Percentiles rank a stretch among this genome's conserved stretches.
phyloP scores from a whole-genome alignment of 2,113 vertebrate genomes.

The Menura novaehollandiae region DNA sequence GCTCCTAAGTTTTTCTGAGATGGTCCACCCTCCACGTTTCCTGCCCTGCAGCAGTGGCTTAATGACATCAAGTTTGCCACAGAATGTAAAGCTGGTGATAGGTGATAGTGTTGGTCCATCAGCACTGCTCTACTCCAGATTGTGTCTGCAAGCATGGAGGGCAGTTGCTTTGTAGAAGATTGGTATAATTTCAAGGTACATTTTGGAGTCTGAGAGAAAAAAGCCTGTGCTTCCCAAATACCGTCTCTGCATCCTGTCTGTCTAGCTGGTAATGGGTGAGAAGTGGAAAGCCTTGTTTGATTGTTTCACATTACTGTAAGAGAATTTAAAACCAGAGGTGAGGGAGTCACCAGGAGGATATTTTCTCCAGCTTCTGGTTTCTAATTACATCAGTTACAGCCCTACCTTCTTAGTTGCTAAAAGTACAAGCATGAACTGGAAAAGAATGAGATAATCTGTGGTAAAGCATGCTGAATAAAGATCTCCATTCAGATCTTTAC shows the following conservation, averaged over 20 bases:
- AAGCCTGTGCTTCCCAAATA: neutral
- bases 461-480: conserved; percentile 84
- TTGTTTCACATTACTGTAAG: conserved; percentile 48
- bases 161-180: neutral
- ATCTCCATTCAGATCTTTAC: conserved; percentile 83
- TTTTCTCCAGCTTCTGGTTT: conserved; percentile 66
- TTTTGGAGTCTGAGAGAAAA: neutral
- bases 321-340: conserved; percentile 39
- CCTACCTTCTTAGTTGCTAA: conserved; percentile 61
- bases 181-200: neutral
- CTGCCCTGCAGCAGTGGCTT: neutral
- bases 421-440: conserved; percentile 80
- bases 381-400: conserved; percentile 67
- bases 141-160: rapidly evolving
- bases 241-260: neutral
- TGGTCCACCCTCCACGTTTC: neutral
- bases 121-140: neutral
- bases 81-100: neutral
- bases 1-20: neutral
- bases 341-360: conserved; percentile 30
- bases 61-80: neutral
- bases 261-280: neutral
- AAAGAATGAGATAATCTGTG: conserved; percentile 81
- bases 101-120: neutral
- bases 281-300: conserved; percentile 1